Conservation (phyloP, 2,113 vertebrate genomes). For the Chloropsis cyanopogon region DNA sequence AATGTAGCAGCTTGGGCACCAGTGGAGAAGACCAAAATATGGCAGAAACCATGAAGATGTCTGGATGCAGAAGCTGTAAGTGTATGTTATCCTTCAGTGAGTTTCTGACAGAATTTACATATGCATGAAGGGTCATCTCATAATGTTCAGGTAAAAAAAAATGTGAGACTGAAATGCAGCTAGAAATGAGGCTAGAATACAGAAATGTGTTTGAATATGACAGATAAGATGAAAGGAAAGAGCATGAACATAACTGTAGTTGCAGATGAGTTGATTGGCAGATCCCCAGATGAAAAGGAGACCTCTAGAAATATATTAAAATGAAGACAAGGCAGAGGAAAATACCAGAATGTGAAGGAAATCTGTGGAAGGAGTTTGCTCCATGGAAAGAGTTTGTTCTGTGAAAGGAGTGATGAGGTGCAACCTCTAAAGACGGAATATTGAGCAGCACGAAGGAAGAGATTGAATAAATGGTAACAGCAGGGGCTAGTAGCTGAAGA, state of each 20-base stretch:
- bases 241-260: background rate
- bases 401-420: background rate
- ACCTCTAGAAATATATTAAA: conserved; percentile 26
- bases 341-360: background rate
- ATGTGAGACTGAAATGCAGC: conserved; percentile 16
- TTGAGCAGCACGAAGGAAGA: background rate
- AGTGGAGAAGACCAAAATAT: conserved; percentile 22
- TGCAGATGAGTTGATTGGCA: conserved; percentile 54
- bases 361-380: background rate
- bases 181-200: conserved; percentile 48
- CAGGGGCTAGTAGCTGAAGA: background rate
- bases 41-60: conserved; percentile 14
- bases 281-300: conserved; percentile 23
- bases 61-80: conserved; percentile 34
- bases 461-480: background rate
- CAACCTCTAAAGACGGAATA: background rate
- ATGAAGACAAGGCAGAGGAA: conserved; percentile 1
- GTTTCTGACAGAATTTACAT: conserved; percentile 63
- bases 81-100: conserved; percentile 60
- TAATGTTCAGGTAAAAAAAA: conserved; percentile 28
- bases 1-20: background rate
- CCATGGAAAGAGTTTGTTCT: background rate
- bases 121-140: conserved; percentile 60
- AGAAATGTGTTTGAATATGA: background rate
- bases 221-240: conserved; percentile 48